Evolutionary conservation across 2,888 invertebrate genomes (phyloP).

Genomic region (Pandemis heparana): DNA sequence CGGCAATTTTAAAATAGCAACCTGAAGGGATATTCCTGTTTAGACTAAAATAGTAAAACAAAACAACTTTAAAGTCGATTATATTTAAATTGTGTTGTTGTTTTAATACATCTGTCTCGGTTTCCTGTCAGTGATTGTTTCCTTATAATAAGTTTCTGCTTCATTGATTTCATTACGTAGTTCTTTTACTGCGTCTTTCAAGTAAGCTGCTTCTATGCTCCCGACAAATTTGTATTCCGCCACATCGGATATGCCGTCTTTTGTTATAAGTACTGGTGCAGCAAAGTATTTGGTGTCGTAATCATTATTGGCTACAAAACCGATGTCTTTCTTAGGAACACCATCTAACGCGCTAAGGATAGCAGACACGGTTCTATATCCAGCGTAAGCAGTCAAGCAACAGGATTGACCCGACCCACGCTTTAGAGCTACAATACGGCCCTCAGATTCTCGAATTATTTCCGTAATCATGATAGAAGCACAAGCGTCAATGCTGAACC

Average conservation of each 20-base stretch:
- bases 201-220: slow-evolving; percentile 24
- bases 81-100: not conserved
- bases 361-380: slow-evolving; percentile 6
- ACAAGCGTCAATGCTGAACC: slow-evolving; percentile 29
- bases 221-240: slow-evolving; percentile 25
- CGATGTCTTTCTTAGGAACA: slow-evolving; percentile 23
- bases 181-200: slow-evolving; percentile 29
- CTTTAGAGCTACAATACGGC: slow-evolving; percentile 3
- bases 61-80: not conserved
- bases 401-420: slow-evolving; percentile 12
- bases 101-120: not conserved
- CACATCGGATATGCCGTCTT: slow-evolving; percentile 21
- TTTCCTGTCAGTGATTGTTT: not conserved
- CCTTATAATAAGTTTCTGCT: slow-evolving; percentile 14
- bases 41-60: not conserved
- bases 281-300: slow-evolving; percentile 34
- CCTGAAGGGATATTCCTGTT: not conserved
- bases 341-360: slow-evolving; percentile 29
- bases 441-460: slow-evolving; percentile 20
- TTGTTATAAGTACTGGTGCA: slow-evolving; percentile 25
- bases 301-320: slow-evolving; percentile 30
- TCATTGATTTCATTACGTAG: slow-evolving; percentile 27
- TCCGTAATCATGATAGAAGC: slow-evolving; percentile 27
- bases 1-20: too few relatives aligned
- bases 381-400: slow-evolving; percentile 24